Evolutionary conservation across 2,113 vertebrate genomes (phyloP).

Genomic region (Tyrannus savana): DNA sequence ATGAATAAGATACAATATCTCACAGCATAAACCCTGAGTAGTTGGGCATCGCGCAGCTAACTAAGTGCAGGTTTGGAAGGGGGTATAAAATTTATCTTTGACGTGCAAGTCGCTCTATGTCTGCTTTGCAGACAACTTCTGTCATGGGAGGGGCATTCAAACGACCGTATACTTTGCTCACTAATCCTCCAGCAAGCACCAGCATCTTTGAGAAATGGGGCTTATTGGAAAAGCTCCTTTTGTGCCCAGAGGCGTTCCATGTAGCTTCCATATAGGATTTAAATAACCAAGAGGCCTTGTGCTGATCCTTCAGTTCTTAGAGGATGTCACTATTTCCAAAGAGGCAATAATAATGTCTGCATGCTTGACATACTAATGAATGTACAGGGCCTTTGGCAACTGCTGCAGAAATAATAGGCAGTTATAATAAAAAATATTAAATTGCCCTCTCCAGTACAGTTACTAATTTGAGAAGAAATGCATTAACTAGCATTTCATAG

Average conservation of each 20-base stretch:
- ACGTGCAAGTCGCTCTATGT: not conserved
- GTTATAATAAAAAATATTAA: not conserved
- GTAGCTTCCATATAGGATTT: not conserved
- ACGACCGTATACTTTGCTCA: not conserved
- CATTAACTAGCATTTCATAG: not conserved
- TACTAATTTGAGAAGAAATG: not conserved
- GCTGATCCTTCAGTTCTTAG: not conserved
- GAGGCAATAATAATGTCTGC: not conserved
- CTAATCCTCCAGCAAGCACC: not conserved
- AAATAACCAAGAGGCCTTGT: not conserved
- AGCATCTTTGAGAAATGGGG: not conserved
- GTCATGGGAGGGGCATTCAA: not conserved
- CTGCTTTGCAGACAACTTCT: not conserved
- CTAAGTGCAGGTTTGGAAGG: constrained; percentile 3
- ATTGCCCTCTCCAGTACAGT: not conserved
- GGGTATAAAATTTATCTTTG: not conserved
- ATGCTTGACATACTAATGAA: not conserved
- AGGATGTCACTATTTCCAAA: not conserved
- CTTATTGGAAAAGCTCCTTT: not conserved
- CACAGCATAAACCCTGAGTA: not conserved
- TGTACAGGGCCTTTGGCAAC: not conserved
- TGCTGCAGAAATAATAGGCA: not conserved
- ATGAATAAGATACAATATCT: not conserved
- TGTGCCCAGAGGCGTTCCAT: not conserved
- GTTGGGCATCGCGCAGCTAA: rapidly evolving